Conservation (phyloP, 2,888 invertebrate genomes). For the Tenodera sinensis region DNA sequence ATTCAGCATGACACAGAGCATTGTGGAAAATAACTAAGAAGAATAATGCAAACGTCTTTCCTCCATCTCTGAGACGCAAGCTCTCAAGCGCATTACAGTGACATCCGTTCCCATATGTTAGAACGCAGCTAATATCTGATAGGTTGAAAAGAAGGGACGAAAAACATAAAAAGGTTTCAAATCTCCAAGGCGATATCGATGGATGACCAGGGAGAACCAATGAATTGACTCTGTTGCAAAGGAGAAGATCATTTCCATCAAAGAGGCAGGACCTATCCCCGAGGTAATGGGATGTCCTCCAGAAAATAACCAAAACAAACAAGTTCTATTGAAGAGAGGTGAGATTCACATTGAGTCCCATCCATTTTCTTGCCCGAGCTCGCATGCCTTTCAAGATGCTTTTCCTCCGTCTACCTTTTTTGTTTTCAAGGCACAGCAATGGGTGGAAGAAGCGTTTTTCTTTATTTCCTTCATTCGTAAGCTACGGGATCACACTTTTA, state of each 20-base stretch:
- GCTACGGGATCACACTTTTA: background rate
- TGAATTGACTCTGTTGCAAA: background rate
- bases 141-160: background rate
- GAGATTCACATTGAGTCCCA: conserved; percentile 1
- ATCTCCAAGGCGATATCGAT: background rate
- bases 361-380: background rate
- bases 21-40: too few species aligned
- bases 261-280: background rate
- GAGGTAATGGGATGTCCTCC: conserved; percentile 6
- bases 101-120: too few species aligned
- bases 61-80: too few species aligned
- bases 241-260: conserved; percentile 5
- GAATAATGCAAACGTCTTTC: too few species aligned
- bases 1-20: too few species aligned
- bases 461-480: background rate
- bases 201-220: background rate
- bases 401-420: background rate
- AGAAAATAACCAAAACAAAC: conserved; percentile 5
- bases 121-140: background rate
- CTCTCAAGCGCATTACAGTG: too few species aligned
- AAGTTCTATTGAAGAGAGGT: background rate
- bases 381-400: background rate
- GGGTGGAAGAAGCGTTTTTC: background rate
- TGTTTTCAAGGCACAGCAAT: background rate
- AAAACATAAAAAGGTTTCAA: background rate